Conservation (phyloP, 2,113 vertebrate genomes). For the Sarotherodon lohbergeri region DNA sequence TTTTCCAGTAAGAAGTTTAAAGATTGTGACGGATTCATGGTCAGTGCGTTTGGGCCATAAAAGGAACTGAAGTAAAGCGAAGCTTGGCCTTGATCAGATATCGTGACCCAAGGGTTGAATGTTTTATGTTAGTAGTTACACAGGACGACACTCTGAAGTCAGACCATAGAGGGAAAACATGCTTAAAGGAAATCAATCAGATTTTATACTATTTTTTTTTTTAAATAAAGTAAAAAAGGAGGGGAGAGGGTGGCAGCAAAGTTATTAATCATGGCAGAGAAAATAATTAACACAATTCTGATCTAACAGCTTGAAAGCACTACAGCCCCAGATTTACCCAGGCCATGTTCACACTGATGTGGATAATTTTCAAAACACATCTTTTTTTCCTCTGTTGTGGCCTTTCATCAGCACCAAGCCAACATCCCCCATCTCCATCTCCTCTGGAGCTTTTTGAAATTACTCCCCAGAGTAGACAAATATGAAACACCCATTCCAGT, state of each 20-base stretch:
- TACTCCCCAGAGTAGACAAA: background rate
- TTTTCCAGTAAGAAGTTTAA: background rate
- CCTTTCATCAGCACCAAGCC: conserved; percentile 4
- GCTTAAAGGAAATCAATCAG: background rate
- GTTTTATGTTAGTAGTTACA: background rate
- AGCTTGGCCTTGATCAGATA: background rate
- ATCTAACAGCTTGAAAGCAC: background rate
- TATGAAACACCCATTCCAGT: background rate
- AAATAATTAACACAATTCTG: background rate
- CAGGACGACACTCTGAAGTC: background rate
- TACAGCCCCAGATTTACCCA: background rate
- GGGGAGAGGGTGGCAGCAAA: background rate
- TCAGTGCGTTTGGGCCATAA: background rate
- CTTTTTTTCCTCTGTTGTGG: background rate
- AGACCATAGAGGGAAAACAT: background rate
- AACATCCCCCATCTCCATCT: background rate
- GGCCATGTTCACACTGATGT: background rate
- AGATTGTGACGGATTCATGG: background rate
- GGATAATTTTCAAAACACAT: background rate
- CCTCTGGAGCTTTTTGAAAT: background rate
- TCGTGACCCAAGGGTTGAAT: background rate
- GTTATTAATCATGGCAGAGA: background rate
- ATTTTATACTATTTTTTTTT: background rate
- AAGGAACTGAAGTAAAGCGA: background rate
- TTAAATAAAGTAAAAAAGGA: background rate